Conservation (phyloP, 2,113 vertebrate species). For the Potamarius usumacintae region DNA sequence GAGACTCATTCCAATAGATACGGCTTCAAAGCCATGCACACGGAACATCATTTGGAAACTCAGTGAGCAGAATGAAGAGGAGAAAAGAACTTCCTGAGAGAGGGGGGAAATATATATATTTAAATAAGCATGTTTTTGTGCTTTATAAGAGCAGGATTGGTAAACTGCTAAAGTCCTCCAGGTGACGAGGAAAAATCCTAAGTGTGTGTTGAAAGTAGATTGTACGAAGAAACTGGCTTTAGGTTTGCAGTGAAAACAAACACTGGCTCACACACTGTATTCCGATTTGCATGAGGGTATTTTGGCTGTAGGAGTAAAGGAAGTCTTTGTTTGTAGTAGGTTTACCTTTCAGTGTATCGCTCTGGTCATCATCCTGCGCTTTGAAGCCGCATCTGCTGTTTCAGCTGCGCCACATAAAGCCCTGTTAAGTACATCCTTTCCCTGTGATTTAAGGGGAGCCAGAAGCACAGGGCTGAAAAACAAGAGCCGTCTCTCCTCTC, state of each 20-base stretch:
- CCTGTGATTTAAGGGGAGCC: constrained; percentile 38
- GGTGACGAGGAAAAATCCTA: background rate
- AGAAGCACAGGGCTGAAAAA: constrained; percentile 38
- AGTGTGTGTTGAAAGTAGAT: constrained; percentile 11
- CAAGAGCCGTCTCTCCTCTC: constrained; percentile 27
- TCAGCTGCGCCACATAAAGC: constrained; percentile 47
- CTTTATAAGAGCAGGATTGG: background rate
- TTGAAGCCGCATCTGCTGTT: constrained; percentile 48
- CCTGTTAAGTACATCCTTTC: constrained; percentile 37
- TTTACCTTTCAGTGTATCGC: constrained; percentile 47
- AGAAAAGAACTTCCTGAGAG: background rate
- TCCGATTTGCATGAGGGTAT: constrained; percentile 37
- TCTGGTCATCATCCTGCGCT: constrained; percentile 47
- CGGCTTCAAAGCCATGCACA: background rate
- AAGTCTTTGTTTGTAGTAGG: constrained; percentile 52
- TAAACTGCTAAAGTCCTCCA: background rate
- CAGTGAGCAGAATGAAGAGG: background rate
- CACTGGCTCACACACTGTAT: constrained; percentile 12
- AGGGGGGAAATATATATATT: background rate
- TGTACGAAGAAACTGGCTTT: constrained; percentile 9
- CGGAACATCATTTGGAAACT: background rate
- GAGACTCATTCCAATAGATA: background rate
- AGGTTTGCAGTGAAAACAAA: constrained; percentile 17
- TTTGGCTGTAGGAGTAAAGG: constrained; percentile 50
- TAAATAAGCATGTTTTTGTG: background rate